A percentile compares a stretch with the other conserved stretches of the same genome.
Evolutionary conservation across 2,113 vertebrate genomes (phyloP).

Genomic region (Eonycteris spelaea): DNA sequence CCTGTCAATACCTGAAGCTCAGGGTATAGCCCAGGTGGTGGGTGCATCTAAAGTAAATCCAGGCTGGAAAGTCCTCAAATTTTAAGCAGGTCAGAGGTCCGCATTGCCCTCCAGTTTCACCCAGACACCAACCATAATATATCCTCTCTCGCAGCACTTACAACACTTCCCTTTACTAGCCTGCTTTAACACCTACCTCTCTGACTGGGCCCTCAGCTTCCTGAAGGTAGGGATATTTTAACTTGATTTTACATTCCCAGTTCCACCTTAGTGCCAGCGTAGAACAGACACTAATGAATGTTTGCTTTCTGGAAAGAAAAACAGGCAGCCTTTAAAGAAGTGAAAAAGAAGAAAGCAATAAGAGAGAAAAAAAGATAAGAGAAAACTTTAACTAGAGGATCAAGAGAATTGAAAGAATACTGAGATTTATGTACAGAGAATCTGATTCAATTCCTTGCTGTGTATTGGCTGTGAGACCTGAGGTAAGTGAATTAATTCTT

Average conservation of each 20-base stretch:
- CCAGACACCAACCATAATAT: neutral
- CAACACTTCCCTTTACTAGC: neutral
- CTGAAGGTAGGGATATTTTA: neutral
- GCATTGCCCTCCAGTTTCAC: neutral
- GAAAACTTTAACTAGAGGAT: neutral
- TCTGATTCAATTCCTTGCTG: neutral
- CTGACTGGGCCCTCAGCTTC: neutral
- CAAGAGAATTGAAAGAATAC: neutral
- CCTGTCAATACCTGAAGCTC: neutral
- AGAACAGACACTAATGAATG: neutral
- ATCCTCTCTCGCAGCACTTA: neutral
- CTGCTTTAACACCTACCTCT: neutral
- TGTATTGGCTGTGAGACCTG: neutral
- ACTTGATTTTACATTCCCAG: neutral
- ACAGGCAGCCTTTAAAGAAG: neutral
- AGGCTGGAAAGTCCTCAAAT: neutral
- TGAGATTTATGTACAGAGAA: neutral
- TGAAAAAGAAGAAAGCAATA: neutral
- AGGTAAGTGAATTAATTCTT: neutral
- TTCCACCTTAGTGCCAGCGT: neutral
- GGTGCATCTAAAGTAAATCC: neutral
- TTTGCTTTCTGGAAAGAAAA: neutral
- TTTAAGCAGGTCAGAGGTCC: neutral
- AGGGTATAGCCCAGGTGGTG: neutral
- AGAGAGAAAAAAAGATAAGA: neutral